Evolutionary conservation across 2,888 invertebrate species (phyloP), one percentile per base, ranked within the genome.

Genomic region (Amphipoea oculea): DNA sequence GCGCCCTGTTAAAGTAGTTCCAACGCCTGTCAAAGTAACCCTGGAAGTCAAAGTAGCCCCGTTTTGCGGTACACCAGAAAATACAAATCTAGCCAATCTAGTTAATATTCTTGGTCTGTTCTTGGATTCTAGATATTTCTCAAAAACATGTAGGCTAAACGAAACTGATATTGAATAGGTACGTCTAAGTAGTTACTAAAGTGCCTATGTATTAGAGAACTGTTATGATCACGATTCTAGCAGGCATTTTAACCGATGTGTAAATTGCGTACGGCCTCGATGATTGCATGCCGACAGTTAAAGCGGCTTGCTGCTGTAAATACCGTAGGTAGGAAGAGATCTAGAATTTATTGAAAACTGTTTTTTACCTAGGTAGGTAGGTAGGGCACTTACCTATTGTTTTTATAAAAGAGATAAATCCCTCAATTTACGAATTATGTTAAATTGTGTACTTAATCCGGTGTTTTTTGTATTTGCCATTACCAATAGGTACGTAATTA

Each of bases 161-260:
- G 36, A 36, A 45, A 14, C 29, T 42, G 14, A 29, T 71, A n/a
- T 40, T 73, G 20, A 71, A 70, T 70, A 72, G 2, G 17, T 6
- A 11, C n/a, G 11, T 11, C 12, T 6, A 60, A 12, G 3, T 20
- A 71, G 48, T 23, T 36, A 20, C 23, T 73, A 23, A 29, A 48
- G 36, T n/a, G 17, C 67, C 2, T 51, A 36, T 9, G 11, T 65
- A 40, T 54, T 57, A 20, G 11, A 66, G 23, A 29, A 60, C 48
- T 48, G 12, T 4, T 29, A 45, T n/a, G 42, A 45, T 51, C 42
- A 78, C 51, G 51, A 70, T 70, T 36, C 78, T 66, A 29, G 54
- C 54, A 78, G 70, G 20, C 54, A 83, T 83, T 83, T 83, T n/a
- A 81, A 77, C 29, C 60, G 65, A 65, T 78, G 70, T 62, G 36